Percentiles rank a stretch among this genome's conserved stretches.
Evolutionary conservation across 2,888 invertebrate species (phyloP).

Genomic region (Meteorus cinctellus): DNA sequence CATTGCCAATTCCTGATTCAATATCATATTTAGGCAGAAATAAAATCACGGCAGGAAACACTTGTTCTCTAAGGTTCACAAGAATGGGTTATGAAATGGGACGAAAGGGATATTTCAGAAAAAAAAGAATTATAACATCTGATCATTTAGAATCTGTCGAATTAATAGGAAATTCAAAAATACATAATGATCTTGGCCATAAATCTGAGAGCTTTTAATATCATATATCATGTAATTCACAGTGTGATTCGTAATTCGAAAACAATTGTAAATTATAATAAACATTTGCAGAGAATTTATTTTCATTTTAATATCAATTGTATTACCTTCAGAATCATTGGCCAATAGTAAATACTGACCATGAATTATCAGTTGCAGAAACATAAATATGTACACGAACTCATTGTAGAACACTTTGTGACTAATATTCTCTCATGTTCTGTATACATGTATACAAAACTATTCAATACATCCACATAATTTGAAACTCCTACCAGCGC

Average conservation of each 20-base stretch:
- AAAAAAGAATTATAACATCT: slow-evolving; percentile 65
- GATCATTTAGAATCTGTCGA: slow-evolving; percentile 67
- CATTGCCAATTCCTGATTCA: slow-evolving; percentile 82
- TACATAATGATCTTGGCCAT: slow-evolving; percentile 70
- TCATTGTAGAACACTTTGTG: too few species aligned
- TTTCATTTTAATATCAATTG: too few species aligned
- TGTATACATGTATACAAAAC: slow-evolving; percentile 21
- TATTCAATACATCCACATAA: slow-evolving; percentile 61
- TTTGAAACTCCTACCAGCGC: slow-evolving; percentile 75
- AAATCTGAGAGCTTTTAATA: slow-evolving; percentile 75
- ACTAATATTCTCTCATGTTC: too few species aligned
- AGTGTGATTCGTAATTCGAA: too few species aligned
- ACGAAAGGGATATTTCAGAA: background rate
- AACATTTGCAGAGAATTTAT: too few species aligned
- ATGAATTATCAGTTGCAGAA: too few species aligned
- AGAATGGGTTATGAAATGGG: background rate
- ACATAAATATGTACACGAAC: too few species aligned
- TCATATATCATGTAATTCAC: background rate
- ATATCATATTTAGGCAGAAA: slow-evolving; percentile 78
- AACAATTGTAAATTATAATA: too few species aligned
- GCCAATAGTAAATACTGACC: too few species aligned
- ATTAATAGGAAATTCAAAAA: slow-evolving; percentile 67
- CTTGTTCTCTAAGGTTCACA: slow-evolving; percentile 4
- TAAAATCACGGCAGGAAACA: slow-evolving; percentile 52
- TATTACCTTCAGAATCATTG: too few species aligned